A percentile compares a stretch with the other conserved stretches of the same genome.
phyloP scores from a whole-genome alignment of 2,888 invertebrate genomes.

The Cylloceria caligata region DNA sequence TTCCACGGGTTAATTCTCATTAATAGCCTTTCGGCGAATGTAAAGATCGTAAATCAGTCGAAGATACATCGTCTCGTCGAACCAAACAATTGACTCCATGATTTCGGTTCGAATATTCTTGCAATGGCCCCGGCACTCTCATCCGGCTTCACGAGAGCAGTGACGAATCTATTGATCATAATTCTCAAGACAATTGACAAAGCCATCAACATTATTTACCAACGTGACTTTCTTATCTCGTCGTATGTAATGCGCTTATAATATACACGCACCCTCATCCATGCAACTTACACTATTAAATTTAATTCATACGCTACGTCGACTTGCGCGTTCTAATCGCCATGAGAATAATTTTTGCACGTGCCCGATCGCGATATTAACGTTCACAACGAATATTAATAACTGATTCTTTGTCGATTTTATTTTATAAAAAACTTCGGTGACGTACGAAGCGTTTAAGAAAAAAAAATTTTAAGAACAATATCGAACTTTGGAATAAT shows the following conservation, averaged over 20 bases:
- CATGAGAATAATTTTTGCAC: neutral
- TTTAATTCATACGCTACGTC: neutral
- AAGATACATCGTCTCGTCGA: slow-evolving; percentile 1
- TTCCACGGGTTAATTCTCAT: too few relatives aligned
- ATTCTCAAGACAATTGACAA: slow-evolving; percentile 19
- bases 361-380: neutral
- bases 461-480: too few relatives aligned
- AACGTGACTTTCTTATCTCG: neutral
- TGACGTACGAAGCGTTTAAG: too few relatives aligned
- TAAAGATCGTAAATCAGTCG: too few relatives aligned
- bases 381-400: neutral
- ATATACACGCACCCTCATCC: neutral
- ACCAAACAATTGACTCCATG: slow-evolving; percentile 3
- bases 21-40: too few relatives aligned
- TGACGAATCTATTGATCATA: slow-evolving; percentile 30
- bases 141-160: neutral
- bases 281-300: neutral
- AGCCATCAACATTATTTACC: slow-evolving; percentile 28
- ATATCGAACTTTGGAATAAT: too few relatives aligned
- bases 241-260: neutral
- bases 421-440: too few relatives aligned
- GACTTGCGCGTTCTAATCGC: neutral
- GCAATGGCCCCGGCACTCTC: slow-evolving; percentile 26
- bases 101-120: slow-evolving; percentile 23
- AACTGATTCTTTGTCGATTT: too few relatives aligned